Evolutionary conservation across 2,888 invertebrate species (phyloP), one percentile per base, ranked within the genome.

Genomic region (Tetragonisca angustula): DNA sequence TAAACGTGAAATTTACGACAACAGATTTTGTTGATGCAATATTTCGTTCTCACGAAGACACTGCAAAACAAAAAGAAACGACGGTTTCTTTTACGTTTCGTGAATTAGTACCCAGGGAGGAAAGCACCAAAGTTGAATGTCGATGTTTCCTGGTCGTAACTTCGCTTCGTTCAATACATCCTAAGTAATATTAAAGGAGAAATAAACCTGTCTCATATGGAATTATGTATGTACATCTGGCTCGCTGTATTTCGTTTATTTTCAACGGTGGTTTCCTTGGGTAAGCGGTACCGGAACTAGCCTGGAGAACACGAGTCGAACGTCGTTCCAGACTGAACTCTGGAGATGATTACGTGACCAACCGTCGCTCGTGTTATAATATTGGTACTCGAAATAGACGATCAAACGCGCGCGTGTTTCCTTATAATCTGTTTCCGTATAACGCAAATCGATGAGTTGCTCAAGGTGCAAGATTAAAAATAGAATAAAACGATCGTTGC

Each of bases 271-370:
- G n/a, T 79, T 72, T 79, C 62, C 69, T 62, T 36, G 67, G 69
- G 49, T 59, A 80, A 76, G 72, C 86, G 78, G 65, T 74, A 83
- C 73, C 76, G 74, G 85, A 83, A 88, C 73, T 49, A 68, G 13
- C 4, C 21, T 50, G n/a, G 19, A 24, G 56, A 49, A 32, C 54
- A 43, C 68, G 15, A 21, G 32, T 15, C 50, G 74, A 32, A 2
- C 21, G 71, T 50, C 68, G 56, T 72, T 67, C 27, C 83, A 32
- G 49, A 24, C 59, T 24, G 32, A 54, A 52, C 50, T 32, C 59
- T 50, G 36, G 50, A 43, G n/a, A 74, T 70, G 64, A 78, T 88
- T 88, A 87, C 81, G 78, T 81, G 69, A 62, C 2, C 59, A 62
- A 79, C 71, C 49, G 50, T 54, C 61, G 62, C 49, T 36, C 65